These are phyloP conservation scores for Oryzias sinensis DNA, from an alignment of 2,797 vertebrate species.

Conservation along the genomic window DNA sequence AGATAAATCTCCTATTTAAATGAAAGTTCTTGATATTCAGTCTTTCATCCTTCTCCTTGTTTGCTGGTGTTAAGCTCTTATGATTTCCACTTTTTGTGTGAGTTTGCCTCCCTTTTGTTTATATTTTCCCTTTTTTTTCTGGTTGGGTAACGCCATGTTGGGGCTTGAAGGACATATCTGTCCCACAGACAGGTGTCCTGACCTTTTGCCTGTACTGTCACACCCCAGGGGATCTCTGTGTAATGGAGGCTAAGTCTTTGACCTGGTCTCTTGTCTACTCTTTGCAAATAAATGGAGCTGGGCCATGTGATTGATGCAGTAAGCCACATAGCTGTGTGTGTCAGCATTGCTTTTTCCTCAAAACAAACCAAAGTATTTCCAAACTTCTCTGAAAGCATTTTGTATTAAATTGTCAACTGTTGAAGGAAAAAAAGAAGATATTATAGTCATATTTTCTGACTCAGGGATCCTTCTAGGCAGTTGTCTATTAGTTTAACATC, in stretches of 20 bases:
- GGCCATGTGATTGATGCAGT: slow-evolving; percentile 44
- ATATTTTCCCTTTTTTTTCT: neutral
- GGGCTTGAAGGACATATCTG: slow-evolving; percentile 64
- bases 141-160: slow-evolving; percentile 36
- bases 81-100: slow-evolving; percentile 16
- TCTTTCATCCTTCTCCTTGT: neutral
- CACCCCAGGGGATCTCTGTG: slow-evolving; percentile 56
- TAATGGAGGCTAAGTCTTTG: slow-evolving; percentile 72
- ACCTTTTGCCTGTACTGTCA: slow-evolving; percentile 65
- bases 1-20: no score
- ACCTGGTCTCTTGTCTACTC: slow-evolving; percentile 59
- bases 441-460: slow-evolving; percentile 3
- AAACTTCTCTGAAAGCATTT: slow-evolving; percentile 4
- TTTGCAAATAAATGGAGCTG: slow-evolving; percentile 58
- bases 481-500: slow-evolving; percentile 27
- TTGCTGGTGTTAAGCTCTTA: slow-evolving; percentile 23
- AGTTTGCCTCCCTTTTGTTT: slow-evolving; percentile 3
- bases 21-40: neutral
- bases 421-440: neutral
- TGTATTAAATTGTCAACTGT: neutral
- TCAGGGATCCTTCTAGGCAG: slow-evolving; percentile 3
- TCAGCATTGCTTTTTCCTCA: slow-evolving; percentile 8
- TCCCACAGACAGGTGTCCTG: slow-evolving; percentile 68
- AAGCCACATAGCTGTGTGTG: slow-evolving; percentile 42
- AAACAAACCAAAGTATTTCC: neutral